Conservation (phyloP, 2,797 vertebrate genomes). For the Schizopygopsis malacanthus region DNA sequence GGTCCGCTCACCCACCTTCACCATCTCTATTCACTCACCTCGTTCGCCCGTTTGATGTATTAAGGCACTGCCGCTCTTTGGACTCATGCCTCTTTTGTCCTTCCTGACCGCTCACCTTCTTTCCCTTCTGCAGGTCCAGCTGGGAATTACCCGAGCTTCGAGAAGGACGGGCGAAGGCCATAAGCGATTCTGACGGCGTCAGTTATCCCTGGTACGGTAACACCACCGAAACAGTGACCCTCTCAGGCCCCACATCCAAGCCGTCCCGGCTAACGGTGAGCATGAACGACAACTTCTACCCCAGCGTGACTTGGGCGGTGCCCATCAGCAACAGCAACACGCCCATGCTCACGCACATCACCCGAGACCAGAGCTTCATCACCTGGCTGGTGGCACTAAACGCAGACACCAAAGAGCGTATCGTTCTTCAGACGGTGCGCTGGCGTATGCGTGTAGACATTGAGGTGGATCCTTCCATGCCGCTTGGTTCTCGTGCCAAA, state of each 20-base stretch:
- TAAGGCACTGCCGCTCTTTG: slow-evolving; percentile 15
- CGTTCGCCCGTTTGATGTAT: slow-evolving; percentile 16
- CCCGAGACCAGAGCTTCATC: slow-evolving; percentile 98
- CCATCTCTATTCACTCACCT: slow-evolving; percentile 2
- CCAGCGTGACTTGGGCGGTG: slow-evolving; percentile 98
- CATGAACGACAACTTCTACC: slow-evolving; percentile 99
- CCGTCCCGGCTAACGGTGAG: slow-evolving; percentile 95
- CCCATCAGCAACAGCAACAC: slow-evolving; percentile 98
- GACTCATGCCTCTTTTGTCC: slow-evolving; percentile 11
- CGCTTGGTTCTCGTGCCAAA: slow-evolving; percentile 91
- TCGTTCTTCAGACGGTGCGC: slow-evolving; percentile 95
- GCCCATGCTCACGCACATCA: slow-evolving; percentile 95
- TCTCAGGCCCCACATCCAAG: slow-evolving; percentile 94
- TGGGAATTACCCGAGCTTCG: slow-evolving; percentile 97
- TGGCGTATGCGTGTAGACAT: slow-evolving; percentile 99
- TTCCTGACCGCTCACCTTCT: not conserved
- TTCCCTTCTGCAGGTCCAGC: slow-evolving; percentile 85
- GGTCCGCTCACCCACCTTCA: not conserved
- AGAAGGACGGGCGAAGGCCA: slow-evolving; percentile 96
- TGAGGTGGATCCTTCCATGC: slow-evolving; percentile 92
- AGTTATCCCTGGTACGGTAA: slow-evolving; percentile 99
- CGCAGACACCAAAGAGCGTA: slow-evolving; percentile 94
- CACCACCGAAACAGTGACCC: slow-evolving; percentile 97
- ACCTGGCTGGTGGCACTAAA: slow-evolving; percentile 99
- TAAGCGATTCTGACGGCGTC: slow-evolving; percentile 97